These are phyloP conservation scores for Chironomus striatipennis DNA, from an alignment of 1,140 invertebrate species.

Conservation along the genomic window DNA sequence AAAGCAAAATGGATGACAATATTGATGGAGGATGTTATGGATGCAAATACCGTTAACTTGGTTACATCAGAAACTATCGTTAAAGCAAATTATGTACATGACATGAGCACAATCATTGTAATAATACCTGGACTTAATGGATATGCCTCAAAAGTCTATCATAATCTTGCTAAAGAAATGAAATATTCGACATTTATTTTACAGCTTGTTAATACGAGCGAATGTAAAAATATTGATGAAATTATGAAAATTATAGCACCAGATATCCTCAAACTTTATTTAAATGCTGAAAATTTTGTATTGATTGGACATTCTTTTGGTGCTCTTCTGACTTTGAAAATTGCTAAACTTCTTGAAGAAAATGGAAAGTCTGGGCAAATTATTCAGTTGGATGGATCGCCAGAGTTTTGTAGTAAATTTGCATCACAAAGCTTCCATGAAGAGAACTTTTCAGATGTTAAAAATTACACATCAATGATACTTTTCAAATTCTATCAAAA, in stretches of 20 bases:
- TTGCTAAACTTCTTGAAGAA: conserved; percentile 47
- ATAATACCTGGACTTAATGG: conserved; percentile 39
- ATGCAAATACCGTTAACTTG: conserved; percentile 29
- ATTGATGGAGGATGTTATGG: neutral
- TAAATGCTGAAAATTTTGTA: conserved; percentile 37
- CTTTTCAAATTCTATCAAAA: conserved; percentile 45
- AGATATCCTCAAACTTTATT: neutral
- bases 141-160: conserved; percentile 41
- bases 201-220: conserved; percentile 29
- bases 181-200: conserved; percentile 54
- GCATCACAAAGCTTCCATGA: conserved; percentile 28
- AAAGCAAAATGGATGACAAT: neutral
- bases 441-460: conserved; percentile 42
- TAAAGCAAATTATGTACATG: conserved; percentile 34
- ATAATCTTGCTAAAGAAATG: conserved; percentile 51
- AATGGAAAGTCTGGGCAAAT: conserved; percentile 46
- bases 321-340: conserved; percentile 46
- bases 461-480: conserved; percentile 46
- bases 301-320: conserved; percentile 59
- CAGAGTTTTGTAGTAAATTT: conserved; percentile 45
- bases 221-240: conserved; percentile 6
- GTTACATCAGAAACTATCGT: conserved; percentile 37
- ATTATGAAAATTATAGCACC: neutral
- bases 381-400: conserved; percentile 50
- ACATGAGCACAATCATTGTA: conserved; percentile 41